A percentile compares a stretch with the other conserved stretches of the same genome.
Evolutionary conservation across 1,140 invertebrate species (phyloP).

Genomic region (Drosophila arizonae): DNA sequence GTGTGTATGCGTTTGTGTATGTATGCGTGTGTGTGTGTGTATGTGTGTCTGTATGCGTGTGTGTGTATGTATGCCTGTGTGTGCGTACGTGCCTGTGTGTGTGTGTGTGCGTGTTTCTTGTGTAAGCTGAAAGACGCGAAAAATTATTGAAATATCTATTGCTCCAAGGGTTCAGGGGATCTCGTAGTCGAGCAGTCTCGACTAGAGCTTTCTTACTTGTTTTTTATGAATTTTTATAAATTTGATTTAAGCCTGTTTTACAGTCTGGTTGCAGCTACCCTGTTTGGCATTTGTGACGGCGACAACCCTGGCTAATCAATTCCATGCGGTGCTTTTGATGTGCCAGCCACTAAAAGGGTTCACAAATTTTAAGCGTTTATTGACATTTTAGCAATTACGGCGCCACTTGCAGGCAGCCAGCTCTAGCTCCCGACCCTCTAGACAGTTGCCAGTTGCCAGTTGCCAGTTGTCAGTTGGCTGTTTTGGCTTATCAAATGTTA

Average conservation of each 20-base stretch:
- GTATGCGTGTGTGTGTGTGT: too few relatives aligned
- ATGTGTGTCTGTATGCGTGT: too few relatives aligned
- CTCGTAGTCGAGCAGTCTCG: too few relatives aligned
- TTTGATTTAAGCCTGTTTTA: too few relatives aligned
- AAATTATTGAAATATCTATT: too few relatives aligned
- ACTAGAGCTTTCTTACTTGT: too few relatives aligned
- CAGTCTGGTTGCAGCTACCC: not conserved
- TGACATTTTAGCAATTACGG: conserved; percentile 60
- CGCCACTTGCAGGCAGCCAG: conserved; percentile 22
- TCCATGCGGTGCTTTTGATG: conserved; percentile 48
- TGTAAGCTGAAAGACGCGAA: too few relatives aligned
- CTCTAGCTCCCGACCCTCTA: not conserved
- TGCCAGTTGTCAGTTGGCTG: conserved; percentile 13
- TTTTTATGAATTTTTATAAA: not conserved
- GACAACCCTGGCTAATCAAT: conserved; percentile 66
- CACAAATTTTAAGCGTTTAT: conserved; percentile 55
- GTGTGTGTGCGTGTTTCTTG: too few relatives aligned
- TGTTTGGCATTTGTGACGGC: conserved; percentile 6
- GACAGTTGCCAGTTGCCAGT: conserved; percentile 1
- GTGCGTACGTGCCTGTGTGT: too few relatives aligned
- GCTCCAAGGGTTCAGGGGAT: too few relatives aligned
- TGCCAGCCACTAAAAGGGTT: conserved; percentile 31
- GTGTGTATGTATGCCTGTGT: too few relatives aligned
- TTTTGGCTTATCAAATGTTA: conserved; percentile 69
- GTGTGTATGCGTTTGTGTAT: too few relatives aligned